Evolutionary conservation across 2,113 vertebrate species (phyloP).

Genomic region (Oncorhynchus kisutch): DNA sequence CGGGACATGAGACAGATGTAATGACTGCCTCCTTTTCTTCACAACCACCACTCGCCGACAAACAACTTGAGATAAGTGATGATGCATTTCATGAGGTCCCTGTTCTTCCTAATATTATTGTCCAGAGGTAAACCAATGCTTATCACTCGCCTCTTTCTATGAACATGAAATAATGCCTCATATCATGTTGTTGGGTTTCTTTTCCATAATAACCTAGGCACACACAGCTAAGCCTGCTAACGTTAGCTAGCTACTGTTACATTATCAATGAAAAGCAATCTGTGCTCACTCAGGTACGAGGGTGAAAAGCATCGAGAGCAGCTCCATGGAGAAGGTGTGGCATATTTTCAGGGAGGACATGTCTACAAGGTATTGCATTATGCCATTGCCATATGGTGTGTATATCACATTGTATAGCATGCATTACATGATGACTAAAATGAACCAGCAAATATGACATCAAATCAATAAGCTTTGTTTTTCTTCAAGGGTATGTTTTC

Average conservation of each 20-base stretch:
- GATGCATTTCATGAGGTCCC: conserved; percentile 37
- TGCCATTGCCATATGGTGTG: background rate
- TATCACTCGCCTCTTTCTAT: background rate
- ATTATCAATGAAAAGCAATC: background rate
- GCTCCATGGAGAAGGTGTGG: conserved; percentile 81
- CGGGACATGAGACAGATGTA: background rate
- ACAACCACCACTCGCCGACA: background rate
- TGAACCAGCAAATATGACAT: background rate
- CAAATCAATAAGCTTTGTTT: background rate
- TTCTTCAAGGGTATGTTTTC: conserved; percentile 83
- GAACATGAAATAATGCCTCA: background rate
- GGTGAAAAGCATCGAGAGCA: conserved; percentile 72
- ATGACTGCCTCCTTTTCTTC: background rate
- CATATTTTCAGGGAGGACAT: conserved; percentile 80
- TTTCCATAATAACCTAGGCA: background rate
- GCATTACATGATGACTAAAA: background rate
- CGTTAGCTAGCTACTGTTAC: too few species aligned
- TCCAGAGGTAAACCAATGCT: conserved; percentile 72
- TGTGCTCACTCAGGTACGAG: conserved; percentile 75
- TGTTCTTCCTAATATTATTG: conserved; percentile 60
- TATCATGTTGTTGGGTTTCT: background rate
- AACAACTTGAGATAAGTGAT: background rate
- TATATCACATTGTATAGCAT: background rate
- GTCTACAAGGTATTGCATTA: conserved; percentile 74
- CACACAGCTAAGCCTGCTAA: too few species aligned